phyloP scores from a whole-genome alignment of 2,888 invertebrate species.

The Agrotis segetum region DNA sequence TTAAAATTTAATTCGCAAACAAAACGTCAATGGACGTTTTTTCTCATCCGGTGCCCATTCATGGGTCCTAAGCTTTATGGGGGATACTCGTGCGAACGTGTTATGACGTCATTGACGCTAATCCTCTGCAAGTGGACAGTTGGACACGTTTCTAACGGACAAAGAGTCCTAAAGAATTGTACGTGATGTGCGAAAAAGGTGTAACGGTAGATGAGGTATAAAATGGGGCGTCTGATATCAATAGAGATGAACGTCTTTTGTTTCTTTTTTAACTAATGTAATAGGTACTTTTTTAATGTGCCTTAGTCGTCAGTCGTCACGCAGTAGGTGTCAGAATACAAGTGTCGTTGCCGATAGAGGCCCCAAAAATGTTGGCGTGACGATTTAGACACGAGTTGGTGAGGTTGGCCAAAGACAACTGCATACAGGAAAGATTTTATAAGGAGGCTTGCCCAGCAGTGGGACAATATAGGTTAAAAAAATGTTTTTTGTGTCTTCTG shows the following conservation, averaged over 20 bases:
- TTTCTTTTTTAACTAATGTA: constrained; percentile 18
- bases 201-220: constrained; percentile 63
- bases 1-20: constrained; percentile 72
- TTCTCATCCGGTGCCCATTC: constrained; percentile 74
- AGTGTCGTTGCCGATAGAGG: too few relatives aligned
- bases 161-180: constrained; percentile 62
- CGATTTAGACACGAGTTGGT: too few relatives aligned
- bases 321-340: too few relatives aligned
- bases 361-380: too few relatives aligned
- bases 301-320: too few relatives aligned
- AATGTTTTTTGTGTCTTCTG: not conserved
- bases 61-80: constrained; percentile 56
- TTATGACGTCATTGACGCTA: constrained; percentile 72
- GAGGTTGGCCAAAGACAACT: too few relatives aligned
- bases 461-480: too few relatives aligned
- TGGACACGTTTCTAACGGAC: constrained; percentile 59
- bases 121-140: constrained; percentile 65
- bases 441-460: too few relatives aligned
- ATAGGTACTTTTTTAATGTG: not conserved
- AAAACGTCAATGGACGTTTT: constrained; percentile 70
- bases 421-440: too few relatives aligned
- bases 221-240: constrained; percentile 5
- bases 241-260: not conserved
- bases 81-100: constrained; percentile 55
- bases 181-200: constrained; percentile 63